Base-by-base conservation (phyloP, 2,113 vertebrate species). In the Embiotoca jacksoni region DNA sequence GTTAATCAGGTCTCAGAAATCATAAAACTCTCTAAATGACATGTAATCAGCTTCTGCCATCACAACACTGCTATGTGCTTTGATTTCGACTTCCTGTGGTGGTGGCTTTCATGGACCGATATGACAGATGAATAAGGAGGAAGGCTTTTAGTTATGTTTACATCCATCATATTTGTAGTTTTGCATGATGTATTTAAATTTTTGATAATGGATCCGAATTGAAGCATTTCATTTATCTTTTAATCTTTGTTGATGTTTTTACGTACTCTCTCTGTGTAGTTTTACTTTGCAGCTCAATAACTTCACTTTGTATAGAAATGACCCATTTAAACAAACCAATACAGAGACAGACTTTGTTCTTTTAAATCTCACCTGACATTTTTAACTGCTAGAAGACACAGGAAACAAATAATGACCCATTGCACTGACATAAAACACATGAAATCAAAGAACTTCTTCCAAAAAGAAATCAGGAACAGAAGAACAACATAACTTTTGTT, bases 31-130 rank as follows among this genome's bases (percentile, higher is more conserved):
- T 60, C 7, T 15, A 54, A 75, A 41, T 62, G 41, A 65, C 36
- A 14, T 36, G 30, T 75, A 65, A 91, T 90, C 73, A 15, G 60
- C 49, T 7, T 52, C 54, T 10, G 7, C 3, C 77, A 72, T 78
- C 80, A 72, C 69, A 70, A 83, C 69, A 7, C 44, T 23, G 72
- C 44, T 23, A 81, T 86, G 87, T 72, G 57, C 31, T 59, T n/a
- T 81, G 69, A 86, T 88, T 49, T 36, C 46, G 31, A 80, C 50
- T 73, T 80, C 74, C 80, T 69, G 58, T 15, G 6, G 39, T 46
- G 44, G 33, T 31, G 50, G 46, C 41, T 35, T 30, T 66, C 4
- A 49, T 8, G 0, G 35, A 37, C 73, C 41, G 23, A 82, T 74
- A 41, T 39, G 15, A 32, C 2, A 11, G 0, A 4, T 23, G 16